These are phyloP conservation scores for Globodera rostochiensis DNA, from an alignment of 1,140 invertebrate species.

Conservation along the genomic window DNA sequence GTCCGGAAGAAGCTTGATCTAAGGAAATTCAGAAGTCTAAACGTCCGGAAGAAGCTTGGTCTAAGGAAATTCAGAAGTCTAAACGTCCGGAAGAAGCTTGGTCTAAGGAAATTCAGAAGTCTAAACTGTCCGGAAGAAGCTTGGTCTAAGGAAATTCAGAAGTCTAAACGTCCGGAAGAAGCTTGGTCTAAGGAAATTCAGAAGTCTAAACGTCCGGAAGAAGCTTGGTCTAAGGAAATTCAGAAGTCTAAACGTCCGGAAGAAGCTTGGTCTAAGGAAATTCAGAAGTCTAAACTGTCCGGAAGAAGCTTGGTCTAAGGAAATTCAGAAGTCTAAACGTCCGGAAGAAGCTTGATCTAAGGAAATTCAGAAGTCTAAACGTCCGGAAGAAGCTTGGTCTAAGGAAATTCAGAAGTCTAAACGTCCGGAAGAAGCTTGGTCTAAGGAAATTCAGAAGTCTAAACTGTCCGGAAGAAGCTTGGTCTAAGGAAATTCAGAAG, in stretches of 20 bases:
- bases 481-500: background rate
- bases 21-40: background rate
- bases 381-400: slow-evolving; percentile 30
- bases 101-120: background rate
- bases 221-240: slow-evolving; percentile 22
- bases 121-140: slow-evolving; percentile 20
- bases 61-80: too few species aligned
- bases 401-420: too few species aligned
- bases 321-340: background rate
- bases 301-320: slow-evolving; percentile 17
- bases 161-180: slow-evolving; percentile 19
- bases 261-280: slow-evolving; percentile 13
- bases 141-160: background rate
- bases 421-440: slow-evolving; percentile 31
- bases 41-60: slow-evolving; percentile 31
- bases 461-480: slow-evolving; percentile 22
- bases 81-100: slow-evolving; percentile 32
- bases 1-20: slow-evolving; percentile 30
- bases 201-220: slow-evolving; percentile 22
- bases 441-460: background rate
- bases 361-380: background rate
- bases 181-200: slow-evolving; percentile 14
- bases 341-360: slow-evolving; percentile 28
- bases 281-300: slow-evolving; percentile 6
- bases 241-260: too few species aligned